Evolutionary conservation across 2,888 invertebrate genomes (phyloP).

Genomic region (Perdita meconis): DNA sequence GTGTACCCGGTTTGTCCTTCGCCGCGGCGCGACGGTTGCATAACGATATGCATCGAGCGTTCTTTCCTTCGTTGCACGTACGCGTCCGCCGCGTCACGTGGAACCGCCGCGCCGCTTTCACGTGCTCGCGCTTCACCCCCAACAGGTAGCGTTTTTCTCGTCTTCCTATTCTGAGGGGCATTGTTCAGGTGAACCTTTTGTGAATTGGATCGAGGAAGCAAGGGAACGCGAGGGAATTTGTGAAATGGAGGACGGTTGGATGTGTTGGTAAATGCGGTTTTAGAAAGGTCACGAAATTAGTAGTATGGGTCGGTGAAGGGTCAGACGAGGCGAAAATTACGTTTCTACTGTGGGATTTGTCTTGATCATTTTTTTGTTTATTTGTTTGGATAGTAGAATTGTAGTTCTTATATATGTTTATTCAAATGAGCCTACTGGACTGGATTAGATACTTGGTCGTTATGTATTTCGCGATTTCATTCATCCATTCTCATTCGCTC

Average conservation of each 20-base stretch:
- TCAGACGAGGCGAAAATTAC: no score
- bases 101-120: constrained; percentile 20
- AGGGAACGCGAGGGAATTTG: background rate
- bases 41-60: constrained; percentile 58
- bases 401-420: no score
- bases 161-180: background rate
- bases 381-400: no score
- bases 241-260: background rate
- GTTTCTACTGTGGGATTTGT: no score
- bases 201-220: background rate
- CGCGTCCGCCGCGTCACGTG: constrained; percentile 42
- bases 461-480: no score
- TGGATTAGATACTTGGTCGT: no score
- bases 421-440: no score
- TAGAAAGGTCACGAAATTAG: background rate
- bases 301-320: background rate
- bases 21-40: constrained; percentile 54
- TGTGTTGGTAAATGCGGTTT: background rate
- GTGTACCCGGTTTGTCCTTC: constrained; percentile 61
- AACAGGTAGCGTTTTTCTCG: constrained; percentile 45
- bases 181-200: background rate
- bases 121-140: constrained; percentile 38
- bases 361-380: no score
- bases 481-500: no score
- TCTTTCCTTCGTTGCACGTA: constrained; percentile 28